These are phyloP conservation scores for Pagetopsis macropterus DNA, from an alignment of 2,797 vertebrate species.

Conservation along the genomic window DNA sequence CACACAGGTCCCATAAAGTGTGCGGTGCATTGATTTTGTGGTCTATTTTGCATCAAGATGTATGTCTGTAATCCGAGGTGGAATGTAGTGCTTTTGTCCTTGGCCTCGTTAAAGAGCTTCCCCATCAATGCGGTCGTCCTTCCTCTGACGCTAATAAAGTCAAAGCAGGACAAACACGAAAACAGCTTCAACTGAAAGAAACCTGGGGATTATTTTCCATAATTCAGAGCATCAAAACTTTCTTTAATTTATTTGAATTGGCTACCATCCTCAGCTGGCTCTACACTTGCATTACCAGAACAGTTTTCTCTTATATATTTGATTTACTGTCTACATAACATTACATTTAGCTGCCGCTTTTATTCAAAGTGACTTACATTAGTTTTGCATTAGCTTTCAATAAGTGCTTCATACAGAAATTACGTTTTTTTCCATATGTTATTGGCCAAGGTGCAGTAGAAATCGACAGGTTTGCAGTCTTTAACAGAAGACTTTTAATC, in stretches of 20 bases:
- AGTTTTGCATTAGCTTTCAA: no score
- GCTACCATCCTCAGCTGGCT: neutral
- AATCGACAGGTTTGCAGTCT: no score
- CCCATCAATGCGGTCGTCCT: slow-evolving; percentile 23
- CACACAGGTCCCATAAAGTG: slow-evolving; percentile 37
- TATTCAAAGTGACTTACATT: no score
- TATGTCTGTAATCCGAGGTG: slow-evolving; percentile 45
- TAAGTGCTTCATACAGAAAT: no score
- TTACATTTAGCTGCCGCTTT: no score
- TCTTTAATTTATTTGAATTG: neutral
- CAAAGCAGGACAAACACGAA: slow-evolving; percentile 21
- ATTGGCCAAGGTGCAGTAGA: no score
- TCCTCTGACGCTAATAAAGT: slow-evolving; percentile 31
- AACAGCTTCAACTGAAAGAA: neutral
- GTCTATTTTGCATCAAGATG: slow-evolving; percentile 50
- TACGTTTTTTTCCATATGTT: no score
- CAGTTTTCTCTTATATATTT: neutral
- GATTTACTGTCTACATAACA: no score
- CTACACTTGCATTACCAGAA: no score
- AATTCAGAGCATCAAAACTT: no score
- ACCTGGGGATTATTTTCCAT: neutral
- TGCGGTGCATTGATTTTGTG: slow-evolving; percentile 45
- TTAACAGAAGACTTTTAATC: no score
- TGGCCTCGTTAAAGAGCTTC: slow-evolving; percentile 48
- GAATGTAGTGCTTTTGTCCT: slow-evolving; percentile 43